Evolutionary conservation across 2,888 invertebrate genomes (phyloP).

Genomic region (Anoplius nigerrimus): DNA sequence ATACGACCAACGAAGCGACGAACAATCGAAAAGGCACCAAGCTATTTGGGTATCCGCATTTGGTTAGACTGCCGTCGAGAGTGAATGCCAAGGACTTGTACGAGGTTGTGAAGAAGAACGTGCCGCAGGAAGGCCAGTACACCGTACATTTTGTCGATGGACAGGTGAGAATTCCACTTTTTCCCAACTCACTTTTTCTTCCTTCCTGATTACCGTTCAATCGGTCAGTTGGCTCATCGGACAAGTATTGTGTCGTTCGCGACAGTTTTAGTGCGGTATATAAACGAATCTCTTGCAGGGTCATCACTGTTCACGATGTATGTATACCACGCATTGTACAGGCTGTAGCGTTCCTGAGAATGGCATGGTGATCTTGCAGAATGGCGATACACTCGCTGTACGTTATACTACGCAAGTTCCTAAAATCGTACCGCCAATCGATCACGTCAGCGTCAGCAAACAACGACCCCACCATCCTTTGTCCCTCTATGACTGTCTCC

Average conservation of each 20-base stretch:
- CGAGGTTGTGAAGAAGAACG: conserved; percentile 74
- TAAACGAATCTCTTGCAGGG: conserved; percentile 73
- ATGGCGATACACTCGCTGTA: conserved; percentile 78
- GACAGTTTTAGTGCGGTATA: not conserved
- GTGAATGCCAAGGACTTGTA: conserved; percentile 76
- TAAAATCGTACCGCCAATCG: conserved; percentile 70
- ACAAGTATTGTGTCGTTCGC: not conserved
- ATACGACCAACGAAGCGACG: conserved; percentile 74
- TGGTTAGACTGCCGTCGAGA: conserved; percentile 77
- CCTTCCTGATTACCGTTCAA: not conserved
- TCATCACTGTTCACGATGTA: conserved; percentile 78
- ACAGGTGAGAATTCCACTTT: conserved; percentile 74
- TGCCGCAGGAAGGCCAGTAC: conserved; percentile 75
- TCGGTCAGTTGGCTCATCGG: not conserved
- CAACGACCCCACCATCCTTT: conserved; percentile 76
- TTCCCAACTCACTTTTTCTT: not conserved
- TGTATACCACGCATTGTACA: conserved; percentile 77
- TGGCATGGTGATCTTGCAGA: conserved; percentile 76
- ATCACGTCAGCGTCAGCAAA: conserved; percentile 76
- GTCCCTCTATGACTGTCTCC: conserved; percentile 79
- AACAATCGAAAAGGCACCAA: conserved; percentile 74
- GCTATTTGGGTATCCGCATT: conserved; percentile 78
- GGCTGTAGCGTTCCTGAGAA: conserved; percentile 77
- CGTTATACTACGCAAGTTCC: conserved; percentile 71
- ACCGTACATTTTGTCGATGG: conserved; percentile 78